Evolutionary conservation across 2,888 invertebrate species (phyloP).

Genomic region (Terebella lapidaria): DNA sequence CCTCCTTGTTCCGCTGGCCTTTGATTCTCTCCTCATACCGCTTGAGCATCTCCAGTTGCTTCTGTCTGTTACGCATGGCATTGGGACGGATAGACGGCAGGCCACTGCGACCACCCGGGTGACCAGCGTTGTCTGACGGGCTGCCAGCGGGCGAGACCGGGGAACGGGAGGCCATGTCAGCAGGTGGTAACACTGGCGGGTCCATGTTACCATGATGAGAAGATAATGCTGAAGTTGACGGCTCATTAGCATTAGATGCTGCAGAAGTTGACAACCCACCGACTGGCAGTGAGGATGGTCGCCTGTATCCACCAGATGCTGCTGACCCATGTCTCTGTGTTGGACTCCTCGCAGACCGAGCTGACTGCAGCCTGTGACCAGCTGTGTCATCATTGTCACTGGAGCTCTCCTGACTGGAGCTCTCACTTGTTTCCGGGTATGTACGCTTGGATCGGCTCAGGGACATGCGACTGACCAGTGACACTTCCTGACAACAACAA

Average conservation of each 20-base stretch:
- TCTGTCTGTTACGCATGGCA: constrained; percentile 58
- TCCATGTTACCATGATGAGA: too few relatives aligned
- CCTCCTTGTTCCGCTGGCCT: not conserved
- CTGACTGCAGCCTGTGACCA: not conserved
- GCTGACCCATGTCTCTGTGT: not conserved
- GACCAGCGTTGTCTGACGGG: not conserved
- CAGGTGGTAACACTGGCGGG: too few relatives aligned
- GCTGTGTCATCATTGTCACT: constrained; percentile 18
- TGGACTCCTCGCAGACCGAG: not conserved
- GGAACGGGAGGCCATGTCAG: not conserved
- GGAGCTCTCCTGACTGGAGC: constrained; percentile 25
- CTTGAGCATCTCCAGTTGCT: constrained; percentile 63
- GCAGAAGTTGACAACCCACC: not conserved
- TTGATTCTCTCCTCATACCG: constrained; percentile 62
- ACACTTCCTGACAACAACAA: not conserved
- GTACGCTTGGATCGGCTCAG: constrained; percentile 5
- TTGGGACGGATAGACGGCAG: constrained; percentile 52
- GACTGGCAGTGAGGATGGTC: not conserved
- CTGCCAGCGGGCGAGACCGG: not conserved
- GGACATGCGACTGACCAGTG: not conserved
- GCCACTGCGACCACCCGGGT: constrained; percentile 14
- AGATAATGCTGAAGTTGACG: too few relatives aligned
- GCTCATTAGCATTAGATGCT: not conserved
- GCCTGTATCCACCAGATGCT: not conserved
- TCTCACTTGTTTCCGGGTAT: constrained; percentile 20